Base-by-base conservation (phyloP, 2,113 vertebrate genomes). In the Pseudorectes ferrugineus region DNA sequence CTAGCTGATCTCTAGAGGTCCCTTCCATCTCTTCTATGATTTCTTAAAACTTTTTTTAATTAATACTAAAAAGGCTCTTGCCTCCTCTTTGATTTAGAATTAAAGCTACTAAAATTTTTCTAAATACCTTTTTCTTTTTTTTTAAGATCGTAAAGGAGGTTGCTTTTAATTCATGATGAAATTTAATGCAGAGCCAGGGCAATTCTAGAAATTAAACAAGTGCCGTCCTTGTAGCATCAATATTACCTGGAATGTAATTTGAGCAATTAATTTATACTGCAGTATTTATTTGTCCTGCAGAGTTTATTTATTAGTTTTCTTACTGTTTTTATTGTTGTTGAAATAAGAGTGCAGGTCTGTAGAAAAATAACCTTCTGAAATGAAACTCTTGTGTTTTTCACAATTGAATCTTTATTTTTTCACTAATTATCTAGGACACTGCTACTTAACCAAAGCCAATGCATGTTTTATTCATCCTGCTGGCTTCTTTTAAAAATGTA, bases 391-490 rank as follows among this genome's bases (percentile, higher is more conserved):
- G 3, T 40, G 43, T 45, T 88, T 68, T 87, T 87, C 70, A 65
- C 85, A 83, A 57, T 29, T 76, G 54, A 86, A 51, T 70, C 67
- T 81, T 95, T 85, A 82, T 54, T 63, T 95, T 92, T 91, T 95
- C 61, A 63, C 88, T 95, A 86, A 91, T 92, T 93, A 77, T 71
- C 35, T 93, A 52, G 77, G 90, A 83, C 74, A 66, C 23, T 91
- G 68, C 78, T 90, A 55, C 48, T 95, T 88, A 91, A 91, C 76
- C 86, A 90, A 94, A 95, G 90, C 93, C 66, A 73, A 4, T 59
- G 23, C 63, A 86, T 97, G 83, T 95, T 96, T 96, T 96, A 96
- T 96, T 96, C 77, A 95, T 93, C 78, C 74, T 58, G 26, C 59
- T 89, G 84, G 78, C 79, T 95, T 80, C 95, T 88, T 65, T 93